phyloP scores from a whole-genome alignment of 2,797 vertebrate genomes.

The Scomberomorus guttatus region DNA sequence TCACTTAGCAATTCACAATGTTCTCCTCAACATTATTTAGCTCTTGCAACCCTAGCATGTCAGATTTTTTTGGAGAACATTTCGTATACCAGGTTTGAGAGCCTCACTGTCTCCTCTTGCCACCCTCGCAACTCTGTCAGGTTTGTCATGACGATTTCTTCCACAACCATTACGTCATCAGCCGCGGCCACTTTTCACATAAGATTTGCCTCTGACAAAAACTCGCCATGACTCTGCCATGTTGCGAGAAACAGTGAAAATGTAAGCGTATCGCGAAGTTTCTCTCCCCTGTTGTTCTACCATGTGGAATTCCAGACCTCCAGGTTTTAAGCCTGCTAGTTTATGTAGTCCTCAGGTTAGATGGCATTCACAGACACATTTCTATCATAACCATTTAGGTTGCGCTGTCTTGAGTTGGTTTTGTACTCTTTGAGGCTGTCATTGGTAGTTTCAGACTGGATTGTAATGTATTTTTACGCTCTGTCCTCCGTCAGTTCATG shows the following conservation, averaged over 20 bases:
- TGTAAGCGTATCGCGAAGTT: background rate
- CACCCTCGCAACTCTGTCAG: background rate
- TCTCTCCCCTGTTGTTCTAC: background rate
- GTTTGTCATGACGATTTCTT: conserved; percentile 20
- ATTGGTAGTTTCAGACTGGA: background rate
- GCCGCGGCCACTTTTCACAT: background rate
- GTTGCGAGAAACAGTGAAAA: background rate
- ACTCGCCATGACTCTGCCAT: background rate
- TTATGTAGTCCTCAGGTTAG: conserved; percentile 7
- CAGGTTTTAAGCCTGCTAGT: background rate
- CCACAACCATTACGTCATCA: conserved; percentile 3
- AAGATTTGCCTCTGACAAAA: background rate
- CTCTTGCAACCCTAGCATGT: conserved; percentile 5
- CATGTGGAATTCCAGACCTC: background rate
- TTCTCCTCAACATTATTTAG: conserved; percentile 11
- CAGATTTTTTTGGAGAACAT: background rate
- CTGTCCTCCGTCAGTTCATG: background rate
- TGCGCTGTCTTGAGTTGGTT: background rate
- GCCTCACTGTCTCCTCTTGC: conserved; percentile 10
- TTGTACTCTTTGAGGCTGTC: conserved; percentile 3
- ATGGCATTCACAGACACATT: background rate
- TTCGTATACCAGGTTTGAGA: conserved; percentile 3
- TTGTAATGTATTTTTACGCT: conserved; percentile 15
- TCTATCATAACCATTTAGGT: background rate
- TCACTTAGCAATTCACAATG: background rate